Base-by-base conservation (phyloP, 2,888 invertebrate genomes). In the Acanthacorydalis orientalis region DNA sequence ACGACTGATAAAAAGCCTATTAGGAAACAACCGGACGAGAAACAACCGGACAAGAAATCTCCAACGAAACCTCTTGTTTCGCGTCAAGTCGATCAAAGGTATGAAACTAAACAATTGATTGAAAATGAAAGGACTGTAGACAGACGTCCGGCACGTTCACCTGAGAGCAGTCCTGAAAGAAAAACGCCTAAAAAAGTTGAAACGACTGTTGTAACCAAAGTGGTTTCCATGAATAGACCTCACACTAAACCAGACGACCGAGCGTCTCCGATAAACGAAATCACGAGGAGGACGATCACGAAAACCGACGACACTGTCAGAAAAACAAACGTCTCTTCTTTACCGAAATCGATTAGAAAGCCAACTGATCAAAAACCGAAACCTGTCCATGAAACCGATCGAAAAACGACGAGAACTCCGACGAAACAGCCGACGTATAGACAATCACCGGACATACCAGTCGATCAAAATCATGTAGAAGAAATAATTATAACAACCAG, bases 311-410 rank as follows among this genome's bases (percentile, higher is more conserved):
- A 60, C 3, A 53, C 48, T 23, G 23, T 23, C 3, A 23, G 6
- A 6, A 23, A 23, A 23, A 23, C 42, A 68, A 67, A 38, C 59
- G 65, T 11, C 64, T 69, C 6, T 65, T 64, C 37, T 69, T 68
- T 7, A 68, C 68, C 9, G 67, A 64, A 53, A 56, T 61, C n/a
- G 52, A 23, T 23, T 23, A 23, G 6, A 6, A 23, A 23, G 6
- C 23, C 23, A 6, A 23, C 23, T 4, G 23, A 23, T 6, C 23
- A 23, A 23, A 23, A 6, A 23, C 23, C 23, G 23, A 57, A 60
- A 31, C 67, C 64, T 52, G 52, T 55, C 10, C 52, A 58, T 44
- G 48, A 51, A 48, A 48, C 49, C 33, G 43, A 49, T 37, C 51
- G 51, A 32, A 31, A 38, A 44, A 37, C 38, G 16, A 42, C 12